Conservation (phyloP, 2,888 invertebrate genomes). For the Trachelus troglodyta region DNA sequence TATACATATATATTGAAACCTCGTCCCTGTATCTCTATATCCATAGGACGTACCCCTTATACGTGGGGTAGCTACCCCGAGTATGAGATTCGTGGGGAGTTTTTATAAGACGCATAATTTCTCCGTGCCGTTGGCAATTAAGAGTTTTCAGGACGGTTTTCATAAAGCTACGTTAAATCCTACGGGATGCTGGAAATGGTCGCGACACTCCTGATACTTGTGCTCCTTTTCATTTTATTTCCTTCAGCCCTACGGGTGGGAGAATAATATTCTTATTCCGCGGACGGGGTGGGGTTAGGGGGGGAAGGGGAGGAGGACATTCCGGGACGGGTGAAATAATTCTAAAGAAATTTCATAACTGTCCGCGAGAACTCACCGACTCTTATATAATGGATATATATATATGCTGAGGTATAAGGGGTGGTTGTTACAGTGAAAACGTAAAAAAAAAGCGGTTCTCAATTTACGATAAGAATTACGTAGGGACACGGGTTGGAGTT, state of each 20-base stretch:
- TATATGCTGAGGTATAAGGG: neutral
- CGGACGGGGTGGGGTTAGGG: constrained; percentile 12
- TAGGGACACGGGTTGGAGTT: constrained; percentile 38
- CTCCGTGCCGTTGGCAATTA: constrained; percentile 55
- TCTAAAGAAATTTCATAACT: constrained; percentile 65
- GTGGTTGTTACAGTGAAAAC: neutral
- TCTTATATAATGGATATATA: constrained; percentile 36
- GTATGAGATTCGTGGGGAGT: constrained; percentile 6
- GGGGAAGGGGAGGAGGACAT: constrained; percentile 27
- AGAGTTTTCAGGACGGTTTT: constrained; percentile 59
- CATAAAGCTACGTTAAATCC: constrained; percentile 63
- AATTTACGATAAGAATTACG: constrained; percentile 4
- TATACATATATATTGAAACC: too few species aligned
- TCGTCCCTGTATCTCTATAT: too few species aligned
- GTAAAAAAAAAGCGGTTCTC: neutral
- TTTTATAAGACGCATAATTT: constrained; percentile 48
- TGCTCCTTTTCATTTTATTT: constrained; percentile 1
- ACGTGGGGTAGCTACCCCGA: neutral
- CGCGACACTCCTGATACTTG: neutral
- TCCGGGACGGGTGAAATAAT: constrained; percentile 57
- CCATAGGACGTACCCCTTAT: neutral
- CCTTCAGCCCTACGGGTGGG: constrained; percentile 12
- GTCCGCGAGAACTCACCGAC: constrained; percentile 41
- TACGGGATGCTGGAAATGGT: constrained; percentile 17
- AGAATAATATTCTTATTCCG: constrained; percentile 58